Conservation (phyloP, 1,140 invertebrate genomes). For the Sinella curviseta region DNA sequence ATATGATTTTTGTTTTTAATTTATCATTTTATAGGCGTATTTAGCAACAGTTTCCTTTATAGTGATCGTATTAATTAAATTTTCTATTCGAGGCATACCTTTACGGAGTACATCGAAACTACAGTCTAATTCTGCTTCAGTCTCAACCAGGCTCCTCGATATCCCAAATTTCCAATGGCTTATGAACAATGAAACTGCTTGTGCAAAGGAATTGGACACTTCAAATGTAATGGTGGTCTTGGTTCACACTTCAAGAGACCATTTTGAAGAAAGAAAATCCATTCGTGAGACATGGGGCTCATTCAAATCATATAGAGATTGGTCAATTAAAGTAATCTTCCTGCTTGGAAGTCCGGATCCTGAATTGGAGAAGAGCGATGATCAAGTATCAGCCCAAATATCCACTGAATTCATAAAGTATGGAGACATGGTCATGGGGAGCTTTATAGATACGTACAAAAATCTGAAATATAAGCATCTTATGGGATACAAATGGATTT, state of each 20-base stretch:
- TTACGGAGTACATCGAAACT: not conserved
- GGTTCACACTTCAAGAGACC: not conserved
- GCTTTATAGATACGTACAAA: no score
- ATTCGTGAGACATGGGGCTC: not conserved
- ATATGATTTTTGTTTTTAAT: no score
- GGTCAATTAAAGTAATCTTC: not conserved
- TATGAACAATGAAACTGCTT: not conserved
- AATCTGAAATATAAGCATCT: no score
- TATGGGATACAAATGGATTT: no score
- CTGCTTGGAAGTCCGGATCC: no score
- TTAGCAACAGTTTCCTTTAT: no score
- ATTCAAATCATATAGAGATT: not conserved
- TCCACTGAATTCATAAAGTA: no score
- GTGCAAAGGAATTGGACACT: not conserved
- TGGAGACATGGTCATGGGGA: no score
- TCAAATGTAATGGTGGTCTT: not conserved
- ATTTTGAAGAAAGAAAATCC: not conserved
- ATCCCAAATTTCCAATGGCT: not conserved
- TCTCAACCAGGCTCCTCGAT: not conserved
- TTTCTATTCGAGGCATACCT: not conserved
- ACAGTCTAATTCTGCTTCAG: no score
- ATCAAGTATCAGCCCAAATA: no score
- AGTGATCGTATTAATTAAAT: not conserved
- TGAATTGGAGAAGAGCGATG: no score
- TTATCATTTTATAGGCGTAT: no score